A percentile compares a stretch with the other conserved stretches of the same genome.
These are phyloP conservation scores for Caerostris darwini DNA, from an alignment of 1,140 invertebrate genomes.

Conservation along the genomic window DNA sequence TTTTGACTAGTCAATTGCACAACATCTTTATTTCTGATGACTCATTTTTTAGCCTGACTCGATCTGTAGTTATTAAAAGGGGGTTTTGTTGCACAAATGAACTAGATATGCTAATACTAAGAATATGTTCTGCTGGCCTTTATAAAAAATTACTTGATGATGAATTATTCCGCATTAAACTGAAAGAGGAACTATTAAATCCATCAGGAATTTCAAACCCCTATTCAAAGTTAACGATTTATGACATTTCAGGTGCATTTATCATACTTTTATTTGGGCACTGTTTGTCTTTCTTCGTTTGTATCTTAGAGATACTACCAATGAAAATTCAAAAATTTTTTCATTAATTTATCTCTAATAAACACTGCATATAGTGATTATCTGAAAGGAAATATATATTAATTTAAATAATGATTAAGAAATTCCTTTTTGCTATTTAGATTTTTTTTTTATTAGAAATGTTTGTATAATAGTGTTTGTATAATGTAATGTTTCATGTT, in stretches of 20 bases:
- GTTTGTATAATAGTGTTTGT: too few species aligned
- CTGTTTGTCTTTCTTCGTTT: neutral
- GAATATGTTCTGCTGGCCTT: constrained; percentile 12
- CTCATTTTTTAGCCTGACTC: constrained; percentile 2
- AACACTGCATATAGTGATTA: neutral
- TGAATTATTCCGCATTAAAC: neutral
- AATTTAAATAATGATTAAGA: too few species aligned
- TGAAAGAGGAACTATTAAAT: neutral
- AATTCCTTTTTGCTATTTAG: too few species aligned
- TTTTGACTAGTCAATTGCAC: neutral
- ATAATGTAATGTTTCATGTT: too few species aligned
- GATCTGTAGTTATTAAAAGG: constrained; percentile 9
- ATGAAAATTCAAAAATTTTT: neutral
- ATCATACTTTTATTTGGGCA: constrained; percentile 20
- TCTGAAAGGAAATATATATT: too few species aligned
- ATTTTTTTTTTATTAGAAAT: too few species aligned
- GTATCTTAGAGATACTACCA: constrained; percentile 24
- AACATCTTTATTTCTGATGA: constrained; percentile 21
- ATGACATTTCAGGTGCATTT: constrained; percentile 57
- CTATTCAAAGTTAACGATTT: neutral
- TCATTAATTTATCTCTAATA: neutral
- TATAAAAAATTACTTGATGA: constrained; percentile 35
- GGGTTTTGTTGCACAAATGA: constrained; percentile 5
- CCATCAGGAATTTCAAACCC: neutral
- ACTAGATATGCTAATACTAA: neutral